A percentile compares a stretch with the other conserved stretches of the same genome.
These are phyloP conservation scores for Leptopilina myrica DNA, from an alignment of 2,888 invertebrate species.

Conservation along the genomic window DNA sequence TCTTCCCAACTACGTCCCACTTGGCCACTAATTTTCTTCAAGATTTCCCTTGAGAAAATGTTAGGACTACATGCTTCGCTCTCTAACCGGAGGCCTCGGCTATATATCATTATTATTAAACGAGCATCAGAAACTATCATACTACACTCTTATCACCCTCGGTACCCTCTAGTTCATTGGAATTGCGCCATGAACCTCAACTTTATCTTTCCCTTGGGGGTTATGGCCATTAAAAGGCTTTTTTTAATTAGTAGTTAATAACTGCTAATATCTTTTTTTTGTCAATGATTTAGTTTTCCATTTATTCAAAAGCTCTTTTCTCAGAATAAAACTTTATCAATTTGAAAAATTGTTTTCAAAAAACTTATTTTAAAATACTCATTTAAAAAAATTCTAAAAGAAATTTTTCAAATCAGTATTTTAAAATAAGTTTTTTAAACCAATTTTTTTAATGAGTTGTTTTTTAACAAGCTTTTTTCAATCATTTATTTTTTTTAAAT, in stretches of 20 bases:
- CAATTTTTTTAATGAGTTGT: too few relatives aligned
- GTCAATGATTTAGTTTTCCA: background rate
- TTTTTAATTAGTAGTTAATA: conserved; percentile 26
- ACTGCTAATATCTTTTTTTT: background rate
- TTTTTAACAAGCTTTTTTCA: too few relatives aligned
- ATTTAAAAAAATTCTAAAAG: too few relatives aligned
- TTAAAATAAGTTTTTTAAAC: too few relatives aligned
- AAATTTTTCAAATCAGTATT: too few relatives aligned
- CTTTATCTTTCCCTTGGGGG: conserved; percentile 4
- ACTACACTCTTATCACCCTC: conserved; percentile 24
- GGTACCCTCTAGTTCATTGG: conserved; percentile 16
- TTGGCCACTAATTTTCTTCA: conserved; percentile 37
- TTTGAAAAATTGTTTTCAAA: too few relatives aligned
- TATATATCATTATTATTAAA: conserved; percentile 37
- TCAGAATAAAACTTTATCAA: too few relatives aligned
- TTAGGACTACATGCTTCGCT: conserved; percentile 20
- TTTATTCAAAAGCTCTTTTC: background rate
- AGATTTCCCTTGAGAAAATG: conserved; percentile 39
- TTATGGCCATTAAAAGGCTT: background rate
- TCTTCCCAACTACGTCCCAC: conserved; percentile 34
- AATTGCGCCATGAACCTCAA: conserved; percentile 12
- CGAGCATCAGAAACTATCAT: conserved; percentile 29
- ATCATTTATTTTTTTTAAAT: too few relatives aligned
- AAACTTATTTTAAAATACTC: too few relatives aligned
- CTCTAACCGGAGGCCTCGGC: conserved; percentile 5